Base-by-base conservation (phyloP, 2,888 invertebrate genomes). In the Drosophila kokeensis region DNA sequence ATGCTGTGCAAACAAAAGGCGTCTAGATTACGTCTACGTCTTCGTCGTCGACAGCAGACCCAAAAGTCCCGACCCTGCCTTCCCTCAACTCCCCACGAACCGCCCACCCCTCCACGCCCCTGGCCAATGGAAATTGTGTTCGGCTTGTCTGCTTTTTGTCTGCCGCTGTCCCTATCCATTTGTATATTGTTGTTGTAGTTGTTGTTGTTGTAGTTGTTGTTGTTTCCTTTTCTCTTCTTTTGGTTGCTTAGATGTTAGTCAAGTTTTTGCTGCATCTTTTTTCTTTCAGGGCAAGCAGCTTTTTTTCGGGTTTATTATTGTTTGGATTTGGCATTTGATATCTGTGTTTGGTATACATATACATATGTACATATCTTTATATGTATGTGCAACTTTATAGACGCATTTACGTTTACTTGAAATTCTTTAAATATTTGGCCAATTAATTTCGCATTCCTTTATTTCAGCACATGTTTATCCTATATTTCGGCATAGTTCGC, bases 301-400 rank as follows among this genome's bases (percentile, higher is more conserved):
- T 69, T 73, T 76, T 82, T 40, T 42, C 21, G 63, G 65, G 49
- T 49, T 72, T 55, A 38, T 55, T 84, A 79, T 87, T 85, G 88
- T 85, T 85, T 87, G 88, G 79, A 69, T 85, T 77, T 85, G 63
- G 81, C 77, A 79, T 83, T 85, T 85, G 82, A 85, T 83, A 85
- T 87, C 73, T 76, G 69, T 68, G 80, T 84, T 76, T 64, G 82
- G 72, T 29, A 13, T 66, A 32, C 21, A 53, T 18, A 10, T 13
- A 18, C 10, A 13, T 15, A 13, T 4, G 1, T 13, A 15, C 15
- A 34, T 5, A 2, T 32, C 15, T 40, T 34, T 55, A 34, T 60
- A 38, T 69, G 24, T 68, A 7, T 61, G 34, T 32, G 42, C 29
- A 55, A 67, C n/a, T 21, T 65, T 34, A n/a, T 13, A 34, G 32